These are phyloP conservation scores for Diarsia brunnea DNA, from an alignment of 2,888 invertebrate genomes.

Conservation along the genomic window DNA sequence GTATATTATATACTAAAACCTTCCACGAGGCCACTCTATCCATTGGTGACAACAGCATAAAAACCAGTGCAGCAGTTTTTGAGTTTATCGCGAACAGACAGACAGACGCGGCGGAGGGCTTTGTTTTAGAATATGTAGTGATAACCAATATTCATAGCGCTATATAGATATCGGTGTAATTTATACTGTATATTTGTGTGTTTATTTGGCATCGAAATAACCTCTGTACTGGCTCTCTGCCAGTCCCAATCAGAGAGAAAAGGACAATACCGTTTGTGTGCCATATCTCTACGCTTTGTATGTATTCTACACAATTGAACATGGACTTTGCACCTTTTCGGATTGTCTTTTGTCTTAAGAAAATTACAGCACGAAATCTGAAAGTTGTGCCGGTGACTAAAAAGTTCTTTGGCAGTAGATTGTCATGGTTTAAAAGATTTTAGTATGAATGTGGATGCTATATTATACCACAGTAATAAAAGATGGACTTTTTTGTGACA, in stretches of 20 bases:
- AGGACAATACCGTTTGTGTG: slow-evolving; percentile 21
- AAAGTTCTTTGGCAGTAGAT: background rate
- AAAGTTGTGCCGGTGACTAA: background rate
- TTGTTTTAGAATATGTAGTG: too few species aligned
- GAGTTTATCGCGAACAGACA: too few species aligned
- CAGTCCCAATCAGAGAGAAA: slow-evolving; percentile 26
- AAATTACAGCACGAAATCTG: background rate
- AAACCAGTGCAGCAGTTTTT: too few species aligned
- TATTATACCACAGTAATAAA: too few species aligned
- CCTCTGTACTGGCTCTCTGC: slow-evolving; percentile 40
- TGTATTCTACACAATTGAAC: slow-evolving; percentile 28
- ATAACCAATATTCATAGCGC: background rate
- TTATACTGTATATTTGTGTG: slow-evolving; percentile 11
- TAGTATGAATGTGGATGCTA: too few species aligned
- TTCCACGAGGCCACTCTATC: too few species aligned
- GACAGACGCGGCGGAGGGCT: too few species aligned
- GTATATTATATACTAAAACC: too few species aligned
- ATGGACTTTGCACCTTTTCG: slow-evolving; percentile 46
- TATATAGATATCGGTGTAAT: slow-evolving; percentile 6
- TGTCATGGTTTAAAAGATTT: background rate
- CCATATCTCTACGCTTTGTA: slow-evolving; percentile 38
- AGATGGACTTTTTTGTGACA: too few species aligned
- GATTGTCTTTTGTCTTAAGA: background rate
- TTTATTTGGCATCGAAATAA: slow-evolving; percentile 58
- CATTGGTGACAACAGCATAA: too few species aligned